Evolutionary conservation across 2,888 invertebrate genomes (phyloP).

Genomic region (Archips xylosteana): DNA sequence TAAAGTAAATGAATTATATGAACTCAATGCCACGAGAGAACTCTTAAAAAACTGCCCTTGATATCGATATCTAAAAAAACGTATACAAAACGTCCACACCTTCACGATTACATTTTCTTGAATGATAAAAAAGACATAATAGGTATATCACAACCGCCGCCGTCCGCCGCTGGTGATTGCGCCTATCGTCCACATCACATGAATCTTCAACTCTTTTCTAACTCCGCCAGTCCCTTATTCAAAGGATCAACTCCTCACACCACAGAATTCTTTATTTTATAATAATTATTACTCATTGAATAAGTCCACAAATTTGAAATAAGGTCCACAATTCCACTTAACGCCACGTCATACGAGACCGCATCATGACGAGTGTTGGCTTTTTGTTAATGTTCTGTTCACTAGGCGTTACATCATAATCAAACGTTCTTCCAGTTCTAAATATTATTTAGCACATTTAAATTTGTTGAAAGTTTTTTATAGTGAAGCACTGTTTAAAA

Average conservation of each 20-base stretch:
- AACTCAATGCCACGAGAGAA: slow-evolving; percentile 83
- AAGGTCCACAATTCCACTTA: slow-evolving; percentile 82
- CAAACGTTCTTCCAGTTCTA: slow-evolving; percentile 82
- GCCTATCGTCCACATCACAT: slow-evolving; percentile 42
- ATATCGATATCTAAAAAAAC: slow-evolving; percentile 73
- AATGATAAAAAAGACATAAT: slow-evolving; percentile 78
- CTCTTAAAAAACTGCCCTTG: slow-evolving; percentile 69
- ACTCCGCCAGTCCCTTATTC: slow-evolving; percentile 74
- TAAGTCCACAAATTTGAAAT: slow-evolving; percentile 85
- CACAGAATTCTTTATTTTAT: slow-evolving; percentile 84
- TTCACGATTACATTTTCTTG: slow-evolving; percentile 71
- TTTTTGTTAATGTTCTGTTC: slow-evolving; percentile 78
- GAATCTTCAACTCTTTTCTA: slow-evolving; percentile 62
- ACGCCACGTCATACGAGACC: slow-evolving; percentile 62
- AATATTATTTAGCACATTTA: slow-evolving; percentile 81
- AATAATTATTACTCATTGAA: slow-evolving; percentile 82
- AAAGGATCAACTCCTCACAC: slow-evolving; percentile 83
- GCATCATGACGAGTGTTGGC: slow-evolving; percentile 69
- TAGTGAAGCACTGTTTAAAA: slow-evolving; percentile 81
- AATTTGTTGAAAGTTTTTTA: slow-evolving; percentile 81
- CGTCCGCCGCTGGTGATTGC: slow-evolving; percentile 20
- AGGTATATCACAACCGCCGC: slow-evolving; percentile 61
- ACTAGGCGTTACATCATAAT: slow-evolving; percentile 79
- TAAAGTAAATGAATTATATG: slow-evolving; percentile 49
- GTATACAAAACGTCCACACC: slow-evolving; percentile 83